Evolutionary conservation across 2,113 vertebrate species (phyloP).

Genomic region (Grammomys dolichurus): DNA sequence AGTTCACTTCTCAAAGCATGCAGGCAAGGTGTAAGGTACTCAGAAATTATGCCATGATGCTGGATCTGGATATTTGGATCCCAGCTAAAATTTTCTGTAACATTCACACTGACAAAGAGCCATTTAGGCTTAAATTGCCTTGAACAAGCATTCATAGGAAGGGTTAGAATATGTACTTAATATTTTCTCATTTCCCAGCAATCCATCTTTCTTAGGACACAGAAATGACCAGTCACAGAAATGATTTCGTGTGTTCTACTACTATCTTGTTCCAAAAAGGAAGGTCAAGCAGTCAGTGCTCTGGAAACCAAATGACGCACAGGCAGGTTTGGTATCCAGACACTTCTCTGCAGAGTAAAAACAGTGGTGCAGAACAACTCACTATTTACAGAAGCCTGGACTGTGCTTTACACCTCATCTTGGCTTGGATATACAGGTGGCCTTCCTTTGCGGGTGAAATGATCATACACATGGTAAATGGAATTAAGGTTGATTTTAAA

Average conservation of each 20-base stretch:
- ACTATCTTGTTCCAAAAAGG: slow-evolving; percentile 4
- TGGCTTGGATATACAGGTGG: not conserved
- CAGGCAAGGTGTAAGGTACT: slow-evolving; percentile 57
- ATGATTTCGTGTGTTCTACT: not conserved
- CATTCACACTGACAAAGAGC: not conserved
- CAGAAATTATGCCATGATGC: slow-evolving; percentile 27
- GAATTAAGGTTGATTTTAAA: slow-evolving; percentile 76
- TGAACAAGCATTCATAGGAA: slow-evolving; percentile 41
- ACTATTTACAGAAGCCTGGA: not conserved
- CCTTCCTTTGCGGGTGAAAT: slow-evolving; percentile 45
- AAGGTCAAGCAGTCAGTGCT: not conserved
- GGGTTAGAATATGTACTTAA: not conserved
- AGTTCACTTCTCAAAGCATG: slow-evolving; percentile 60
- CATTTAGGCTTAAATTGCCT: slow-evolving; percentile 16
- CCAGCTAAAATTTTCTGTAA: slow-evolving; percentile 56
- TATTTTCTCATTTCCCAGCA: slow-evolving; percentile 11
- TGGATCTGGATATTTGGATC: slow-evolving; percentile 31
- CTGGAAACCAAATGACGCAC: slow-evolving; percentile 35
- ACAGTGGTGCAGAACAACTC: not conserved
- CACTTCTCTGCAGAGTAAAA: slow-evolving; percentile 33
- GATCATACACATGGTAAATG: slow-evolving; percentile 61
- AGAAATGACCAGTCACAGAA: slow-evolving; percentile 54
- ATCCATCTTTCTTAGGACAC: slow-evolving; percentile 37
- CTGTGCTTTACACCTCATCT: not conserved
- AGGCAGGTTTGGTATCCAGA: slow-evolving; percentile 30